Evolutionary conservation across 2,113 vertebrate species (phyloP).

Genomic region (Ondatra zibethicus): DNA sequence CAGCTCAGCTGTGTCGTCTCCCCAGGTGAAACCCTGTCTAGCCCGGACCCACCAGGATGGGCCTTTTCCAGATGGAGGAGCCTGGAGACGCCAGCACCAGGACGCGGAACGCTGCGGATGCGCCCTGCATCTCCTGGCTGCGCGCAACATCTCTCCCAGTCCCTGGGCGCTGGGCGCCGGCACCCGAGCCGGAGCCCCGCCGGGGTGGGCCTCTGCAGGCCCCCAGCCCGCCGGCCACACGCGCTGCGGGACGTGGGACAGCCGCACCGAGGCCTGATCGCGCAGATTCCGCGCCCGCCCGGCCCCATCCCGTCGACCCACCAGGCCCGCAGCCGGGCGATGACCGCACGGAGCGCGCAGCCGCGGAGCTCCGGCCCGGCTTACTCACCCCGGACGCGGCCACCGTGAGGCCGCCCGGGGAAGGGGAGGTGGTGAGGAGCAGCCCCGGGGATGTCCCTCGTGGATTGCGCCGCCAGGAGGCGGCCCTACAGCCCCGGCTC

Average conservation of each 20-base stretch:
- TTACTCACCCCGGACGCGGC: conserved; percentile 11
- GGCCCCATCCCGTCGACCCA: background rate
- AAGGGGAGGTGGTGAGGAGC: background rate
- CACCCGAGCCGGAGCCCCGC: background rate
- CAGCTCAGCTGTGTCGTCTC: background rate
- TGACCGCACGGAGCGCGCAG: no score
- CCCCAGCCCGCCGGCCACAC: background rate
- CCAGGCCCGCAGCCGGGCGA: background rate
- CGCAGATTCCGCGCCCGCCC: background rate
- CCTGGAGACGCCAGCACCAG: background rate
- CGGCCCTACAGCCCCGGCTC: background rate
- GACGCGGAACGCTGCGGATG: background rate
- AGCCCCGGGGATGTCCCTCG: background rate
- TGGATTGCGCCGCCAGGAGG: background rate
- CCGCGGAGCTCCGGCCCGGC: background rate
- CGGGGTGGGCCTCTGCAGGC: conserved; percentile 17
- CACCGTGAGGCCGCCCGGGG: accelerated
- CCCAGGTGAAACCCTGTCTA: background rate
- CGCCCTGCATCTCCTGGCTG: background rate
- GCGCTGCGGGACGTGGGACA: background rate
- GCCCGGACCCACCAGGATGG: background rate
- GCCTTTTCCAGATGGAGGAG: background rate
- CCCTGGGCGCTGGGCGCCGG: background rate
- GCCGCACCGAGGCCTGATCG: background rate
- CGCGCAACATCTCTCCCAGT: background rate